phyloP scores from a whole-genome alignment of 2,888 invertebrate species.

The Chydorus sphaericus region DNA sequence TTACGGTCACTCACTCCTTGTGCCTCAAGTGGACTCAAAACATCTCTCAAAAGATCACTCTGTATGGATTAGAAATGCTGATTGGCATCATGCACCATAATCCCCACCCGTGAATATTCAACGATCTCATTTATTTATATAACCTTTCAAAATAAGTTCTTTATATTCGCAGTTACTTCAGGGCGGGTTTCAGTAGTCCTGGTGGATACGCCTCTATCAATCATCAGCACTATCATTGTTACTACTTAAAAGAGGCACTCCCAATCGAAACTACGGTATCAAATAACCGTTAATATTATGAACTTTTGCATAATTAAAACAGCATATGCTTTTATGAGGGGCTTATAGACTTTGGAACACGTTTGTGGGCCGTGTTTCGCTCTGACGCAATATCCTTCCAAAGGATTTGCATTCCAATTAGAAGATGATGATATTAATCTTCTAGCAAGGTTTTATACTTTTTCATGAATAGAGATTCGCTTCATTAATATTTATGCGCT shows the following conservation, averaged over 20 bases:
- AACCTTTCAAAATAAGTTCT: background rate
- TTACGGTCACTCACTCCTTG: conserved; percentile 54
- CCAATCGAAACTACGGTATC: conserved; percentile 47
- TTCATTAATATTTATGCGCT: no score
- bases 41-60: conserved; percentile 49
- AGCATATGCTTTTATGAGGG: conserved; percentile 15
- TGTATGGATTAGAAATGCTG: conserved; percentile 41
- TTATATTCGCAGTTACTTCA: conserved; percentile 37
- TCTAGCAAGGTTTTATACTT: conserved; percentile 22
- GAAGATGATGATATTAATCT: conserved; percentile 22
- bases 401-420: conserved; percentile 53
- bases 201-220: conserved; percentile 81
- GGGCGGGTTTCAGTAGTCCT: conserved; percentile 68
- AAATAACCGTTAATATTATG: background rate
- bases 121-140: background rate
- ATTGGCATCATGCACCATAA: conserved; percentile 43
- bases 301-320: background rate
- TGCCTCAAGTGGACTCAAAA: conserved; percentile 44
- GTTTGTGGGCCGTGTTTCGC: conserved; percentile 38
- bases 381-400: conserved; percentile 42
- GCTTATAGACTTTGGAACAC: conserved; percentile 39
- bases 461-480: no score
- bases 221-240: conserved; percentile 71
- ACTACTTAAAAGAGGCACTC: conserved; percentile 44
- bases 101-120: conserved; percentile 16